Percentiles rank a stretch among this genome's conserved stretches.
Conservation (phyloP, 1,140 invertebrate genomes). For the Harpegnathos saltator region DNA sequence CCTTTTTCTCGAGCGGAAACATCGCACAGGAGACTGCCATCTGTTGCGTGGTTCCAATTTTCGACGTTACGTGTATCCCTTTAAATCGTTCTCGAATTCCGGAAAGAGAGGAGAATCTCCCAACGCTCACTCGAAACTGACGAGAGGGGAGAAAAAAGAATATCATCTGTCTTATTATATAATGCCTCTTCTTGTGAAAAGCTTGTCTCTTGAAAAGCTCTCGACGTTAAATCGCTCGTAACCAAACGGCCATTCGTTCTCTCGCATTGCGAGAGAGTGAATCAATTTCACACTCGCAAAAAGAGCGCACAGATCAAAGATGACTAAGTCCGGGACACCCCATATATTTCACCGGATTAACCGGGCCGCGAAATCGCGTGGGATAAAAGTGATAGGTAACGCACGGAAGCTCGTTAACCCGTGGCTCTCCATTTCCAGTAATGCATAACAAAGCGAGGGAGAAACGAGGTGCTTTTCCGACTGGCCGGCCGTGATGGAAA, state of each 20-base stretch:
- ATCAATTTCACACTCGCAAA: background rate
- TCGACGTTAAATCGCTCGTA: background rate
- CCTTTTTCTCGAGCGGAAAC: too few relatives aligned
- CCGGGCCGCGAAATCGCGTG: slow-evolving; percentile 26
- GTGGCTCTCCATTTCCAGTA: slow-evolving; percentile 44
- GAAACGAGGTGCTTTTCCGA: slow-evolving; percentile 15
- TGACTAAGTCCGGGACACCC: background rate
- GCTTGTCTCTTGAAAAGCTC: background rate
- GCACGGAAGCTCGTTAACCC: slow-evolving; percentile 32
- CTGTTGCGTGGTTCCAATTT: background rate
- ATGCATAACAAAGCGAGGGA: slow-evolving; percentile 44
- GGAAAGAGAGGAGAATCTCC: background rate
- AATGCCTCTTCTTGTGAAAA: background rate
- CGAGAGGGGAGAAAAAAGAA: too few relatives aligned
- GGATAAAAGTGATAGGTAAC: slow-evolving; percentile 54
- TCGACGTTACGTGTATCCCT: background rate
- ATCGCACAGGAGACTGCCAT: too few relatives aligned
- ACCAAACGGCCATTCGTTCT: background rate
- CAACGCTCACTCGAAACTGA: too few relatives aligned
- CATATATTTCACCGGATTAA: slow-evolving; percentile 24
- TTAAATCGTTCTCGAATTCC: background rate
- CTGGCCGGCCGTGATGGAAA: slow-evolving; percentile 20
- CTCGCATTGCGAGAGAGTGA: background rate
- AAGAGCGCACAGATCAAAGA: background rate
- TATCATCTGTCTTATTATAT: too few relatives aligned